Conservation (phyloP, 2,888 invertebrate species). For the Metacarcinus magister region DNA sequence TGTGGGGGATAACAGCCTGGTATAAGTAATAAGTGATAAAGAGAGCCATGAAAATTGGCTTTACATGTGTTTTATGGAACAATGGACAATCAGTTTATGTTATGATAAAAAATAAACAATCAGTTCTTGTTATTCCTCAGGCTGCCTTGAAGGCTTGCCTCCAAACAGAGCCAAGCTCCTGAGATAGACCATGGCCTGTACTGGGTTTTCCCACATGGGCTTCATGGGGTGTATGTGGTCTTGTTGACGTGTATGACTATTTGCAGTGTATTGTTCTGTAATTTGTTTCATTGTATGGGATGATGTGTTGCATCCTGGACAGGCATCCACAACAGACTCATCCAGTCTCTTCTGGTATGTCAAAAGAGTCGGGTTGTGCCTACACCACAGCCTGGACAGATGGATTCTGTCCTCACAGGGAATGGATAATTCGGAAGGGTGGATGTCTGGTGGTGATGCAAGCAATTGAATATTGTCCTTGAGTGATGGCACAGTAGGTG, state of each 20-base stretch:
- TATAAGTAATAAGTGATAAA: too few relatives aligned
- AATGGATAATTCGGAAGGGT: background rate
- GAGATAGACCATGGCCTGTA: background rate
- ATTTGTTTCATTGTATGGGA: too few relatives aligned
- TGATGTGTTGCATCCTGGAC: too few relatives aligned
- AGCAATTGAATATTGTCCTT: slow-evolving; percentile 4
- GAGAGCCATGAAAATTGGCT: too few relatives aligned
- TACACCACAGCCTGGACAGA: slow-evolving; percentile 14
- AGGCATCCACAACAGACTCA: background rate
- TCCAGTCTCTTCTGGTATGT: background rate
- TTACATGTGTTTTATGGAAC: too few relatives aligned
- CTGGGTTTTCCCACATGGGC: background rate
- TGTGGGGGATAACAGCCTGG: too few relatives aligned
- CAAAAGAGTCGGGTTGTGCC: slow-evolving; percentile 1
- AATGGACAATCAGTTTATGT: background rate
- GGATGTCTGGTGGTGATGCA: background rate
- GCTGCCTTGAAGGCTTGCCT: background rate
- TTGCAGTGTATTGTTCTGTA: background rate
- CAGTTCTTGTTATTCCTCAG: background rate
- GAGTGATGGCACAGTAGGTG: background rate
- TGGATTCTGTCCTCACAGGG: background rate
- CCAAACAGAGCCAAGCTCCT: background rate
- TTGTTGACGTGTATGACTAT: slow-evolving; percentile 8
- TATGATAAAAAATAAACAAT: too few relatives aligned
- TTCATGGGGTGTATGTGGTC: background rate